These are phyloP conservation scores for Graptemys geographica DNA, from an alignment of 2,797 vertebrate genomes.

Conservation along the genomic window DNA sequence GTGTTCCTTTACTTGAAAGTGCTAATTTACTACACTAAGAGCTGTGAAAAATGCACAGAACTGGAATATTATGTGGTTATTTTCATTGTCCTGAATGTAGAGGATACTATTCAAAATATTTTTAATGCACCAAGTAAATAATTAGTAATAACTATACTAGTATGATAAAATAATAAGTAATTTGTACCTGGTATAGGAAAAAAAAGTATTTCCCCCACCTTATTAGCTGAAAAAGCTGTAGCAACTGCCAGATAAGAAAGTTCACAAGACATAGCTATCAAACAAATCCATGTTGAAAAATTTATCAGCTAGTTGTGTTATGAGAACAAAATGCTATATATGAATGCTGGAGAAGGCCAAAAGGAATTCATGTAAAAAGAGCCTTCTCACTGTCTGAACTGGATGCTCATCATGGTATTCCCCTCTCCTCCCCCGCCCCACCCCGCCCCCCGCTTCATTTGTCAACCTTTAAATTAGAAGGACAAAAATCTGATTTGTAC, in stretches of 20 bases:
- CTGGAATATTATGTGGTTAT: neutral
- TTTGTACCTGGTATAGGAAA: neutral
- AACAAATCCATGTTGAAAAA: neutral
- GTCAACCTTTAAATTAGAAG: neutral
- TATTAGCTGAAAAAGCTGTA: neutral
- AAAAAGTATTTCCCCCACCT: rapidly evolving
- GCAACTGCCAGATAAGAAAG: neutral
- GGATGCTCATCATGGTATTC: neutral
- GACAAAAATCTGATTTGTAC: neutral
- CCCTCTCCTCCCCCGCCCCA: neutral
- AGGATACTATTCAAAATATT: neutral
- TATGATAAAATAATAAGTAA: neutral
- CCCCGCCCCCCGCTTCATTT: neutral
- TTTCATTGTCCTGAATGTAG: neutral
- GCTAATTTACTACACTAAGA: neutral
- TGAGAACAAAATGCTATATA: rapidly evolving
- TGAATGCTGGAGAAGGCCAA: neutral
- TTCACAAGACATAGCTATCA: neutral
- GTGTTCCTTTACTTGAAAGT: neutral
- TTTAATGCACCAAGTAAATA: neutral
- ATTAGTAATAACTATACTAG: neutral
- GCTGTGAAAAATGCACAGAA: neutral
- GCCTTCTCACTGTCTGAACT: neutral
- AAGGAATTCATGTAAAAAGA: neutral
- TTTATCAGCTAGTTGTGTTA: neutral